Conservation (phyloP, 2,113 vertebrate species). For the Onychostoma macrolepis region DNA sequence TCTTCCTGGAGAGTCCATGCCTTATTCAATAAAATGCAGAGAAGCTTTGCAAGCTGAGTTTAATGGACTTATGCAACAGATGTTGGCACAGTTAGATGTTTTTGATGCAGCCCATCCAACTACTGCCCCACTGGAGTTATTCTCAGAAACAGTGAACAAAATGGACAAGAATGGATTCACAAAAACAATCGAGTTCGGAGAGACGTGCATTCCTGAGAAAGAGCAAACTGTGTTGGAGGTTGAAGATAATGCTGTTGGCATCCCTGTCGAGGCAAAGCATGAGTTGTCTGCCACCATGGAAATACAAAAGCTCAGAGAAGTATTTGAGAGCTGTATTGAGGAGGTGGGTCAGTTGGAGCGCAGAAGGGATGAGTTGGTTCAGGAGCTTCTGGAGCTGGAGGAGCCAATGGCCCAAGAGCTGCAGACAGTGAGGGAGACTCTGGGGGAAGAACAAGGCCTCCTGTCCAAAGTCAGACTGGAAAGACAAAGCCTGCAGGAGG, state of each 20-base stretch:
- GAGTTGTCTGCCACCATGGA: constrained; percentile 15
- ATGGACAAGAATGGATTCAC: constrained; percentile 6
- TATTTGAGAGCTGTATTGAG: constrained; percentile 79
- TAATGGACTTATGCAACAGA: constrained; percentile 55
- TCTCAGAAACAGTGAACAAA: constrained; percentile 30
- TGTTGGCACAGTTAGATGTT: constrained; percentile 54
- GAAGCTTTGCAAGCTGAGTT: constrained; percentile 51
- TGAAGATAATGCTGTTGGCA: neutral
- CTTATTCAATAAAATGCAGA: constrained; percentile 48
- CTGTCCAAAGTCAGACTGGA: constrained; percentile 85
- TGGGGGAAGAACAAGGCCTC: constrained; percentile 79
- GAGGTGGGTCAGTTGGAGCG: constrained; percentile 82
- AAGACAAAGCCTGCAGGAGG: constrained; percentile 81
- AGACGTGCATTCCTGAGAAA: constrained; percentile 17
- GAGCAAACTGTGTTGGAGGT: constrained; percentile 6
- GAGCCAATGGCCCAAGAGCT: constrained; percentile 80
- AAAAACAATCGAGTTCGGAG: neutral
- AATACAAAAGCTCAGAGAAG: constrained; percentile 57
- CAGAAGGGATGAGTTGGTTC: constrained; percentile 81
- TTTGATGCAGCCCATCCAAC: constrained; percentile 52
- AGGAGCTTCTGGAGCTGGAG: constrained; percentile 80
- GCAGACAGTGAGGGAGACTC: constrained; percentile 78
- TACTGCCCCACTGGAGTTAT: constrained; percentile 35
- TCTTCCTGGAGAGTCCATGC: constrained; percentile 38
- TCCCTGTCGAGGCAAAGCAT: constrained; percentile 33